These are phyloP conservation scores for Chionoecetes opilio DNA, from an alignment of 1,140 invertebrate genomes.

Conservation along the genomic window DNA sequence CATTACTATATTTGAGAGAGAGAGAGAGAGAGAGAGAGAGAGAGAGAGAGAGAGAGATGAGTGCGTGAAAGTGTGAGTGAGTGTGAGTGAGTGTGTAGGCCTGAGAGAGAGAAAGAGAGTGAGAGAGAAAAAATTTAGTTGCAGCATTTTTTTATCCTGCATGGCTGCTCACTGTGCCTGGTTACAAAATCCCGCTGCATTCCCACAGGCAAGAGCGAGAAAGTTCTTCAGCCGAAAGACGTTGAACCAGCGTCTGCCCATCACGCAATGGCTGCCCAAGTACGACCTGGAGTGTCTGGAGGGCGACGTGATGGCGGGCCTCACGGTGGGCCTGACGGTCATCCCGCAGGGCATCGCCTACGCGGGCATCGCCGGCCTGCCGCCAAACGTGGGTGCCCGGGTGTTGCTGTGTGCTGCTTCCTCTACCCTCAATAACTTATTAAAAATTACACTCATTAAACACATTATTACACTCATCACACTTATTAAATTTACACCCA, in stretches of 20 bases:
- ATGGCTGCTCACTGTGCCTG: background rate
- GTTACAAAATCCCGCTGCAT: background rate
- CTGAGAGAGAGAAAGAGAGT: no score
- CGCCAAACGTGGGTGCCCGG: slow-evolving; percentile 85
- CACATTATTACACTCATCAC: no score
- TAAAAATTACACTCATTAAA: no score
- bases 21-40: no score
- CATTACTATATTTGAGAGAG: no score
- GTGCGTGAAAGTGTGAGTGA: no score
- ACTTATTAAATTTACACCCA: no score
- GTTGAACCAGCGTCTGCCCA: slow-evolving; percentile 85
- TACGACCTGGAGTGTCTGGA: slow-evolving; percentile 87
- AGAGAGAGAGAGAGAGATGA: no score
- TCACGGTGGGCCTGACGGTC: slow-evolving; percentile 93
- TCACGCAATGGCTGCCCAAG: slow-evolving; percentile 88
- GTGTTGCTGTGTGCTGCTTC: no score
- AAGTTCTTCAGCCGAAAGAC: slow-evolving; percentile 66
- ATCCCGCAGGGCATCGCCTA: slow-evolving; percentile 95
- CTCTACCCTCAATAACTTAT: no score
- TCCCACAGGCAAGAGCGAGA: slow-evolving; percentile 32
- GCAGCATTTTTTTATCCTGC: background rate
- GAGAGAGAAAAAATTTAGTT: background rate
- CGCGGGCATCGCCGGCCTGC: slow-evolving; percentile 91
- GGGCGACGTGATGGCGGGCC: slow-evolving; percentile 91
- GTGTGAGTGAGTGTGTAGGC: no score